Conservation (phyloP, 2,113 vertebrate genomes). For the Scomber colias region DNA sequence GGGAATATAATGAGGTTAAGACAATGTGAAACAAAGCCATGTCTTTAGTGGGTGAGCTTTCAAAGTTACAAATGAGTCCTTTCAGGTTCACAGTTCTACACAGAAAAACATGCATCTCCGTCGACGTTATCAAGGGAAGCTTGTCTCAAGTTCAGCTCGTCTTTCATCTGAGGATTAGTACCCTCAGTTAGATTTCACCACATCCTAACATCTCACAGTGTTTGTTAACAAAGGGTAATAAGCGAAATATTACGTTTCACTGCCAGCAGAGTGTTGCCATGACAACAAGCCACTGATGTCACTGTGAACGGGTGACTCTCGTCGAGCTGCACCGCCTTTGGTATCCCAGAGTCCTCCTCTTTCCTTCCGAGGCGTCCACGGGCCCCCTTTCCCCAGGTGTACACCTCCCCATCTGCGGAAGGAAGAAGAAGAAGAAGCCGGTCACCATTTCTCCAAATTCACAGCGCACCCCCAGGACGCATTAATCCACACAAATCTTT, state of each 20-base stretch:
- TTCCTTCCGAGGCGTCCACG: slow-evolving; percentile 94
- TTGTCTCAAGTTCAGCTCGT: slow-evolving; percentile 32
- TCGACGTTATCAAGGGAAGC: slow-evolving; percentile 7
- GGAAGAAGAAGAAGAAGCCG: slow-evolving; percentile 12
- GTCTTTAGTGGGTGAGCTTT: slow-evolving; percentile 16
- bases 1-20: too few species aligned
- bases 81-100: slow-evolving; percentile 7
- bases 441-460: slow-evolving; percentile 31
- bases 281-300: slow-evolving; percentile 97
- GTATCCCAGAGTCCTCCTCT: slow-evolving; percentile 91
- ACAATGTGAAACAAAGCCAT: slow-evolving; percentile 1
- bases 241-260: slow-evolving; percentile 91
- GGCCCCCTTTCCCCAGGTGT: slow-evolving; percentile 98
- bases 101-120: slow-evolving; percentile 23
- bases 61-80: slow-evolving; percentile 39
- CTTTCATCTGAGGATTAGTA: slow-evolving; percentile 52
- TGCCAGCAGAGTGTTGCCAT: slow-evolving; percentile 96
- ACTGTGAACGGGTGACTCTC: slow-evolving; percentile 91
- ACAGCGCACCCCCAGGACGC: slow-evolving; percentile 18
- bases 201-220: slow-evolving; percentile 53
- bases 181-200: slow-evolving; percentile 46
- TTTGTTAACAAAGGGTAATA: slow-evolving; percentile 71
- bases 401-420: slow-evolving; percentile 91
- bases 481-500: slow-evolving; percentile 61
- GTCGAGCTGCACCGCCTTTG: slow-evolving; percentile 90